Percentiles rank a stretch among this genome's conserved stretches.
phyloP scores from a whole-genome alignment of 2,797 vertebrate genomes.

The Enteromius radiatus region DNA sequence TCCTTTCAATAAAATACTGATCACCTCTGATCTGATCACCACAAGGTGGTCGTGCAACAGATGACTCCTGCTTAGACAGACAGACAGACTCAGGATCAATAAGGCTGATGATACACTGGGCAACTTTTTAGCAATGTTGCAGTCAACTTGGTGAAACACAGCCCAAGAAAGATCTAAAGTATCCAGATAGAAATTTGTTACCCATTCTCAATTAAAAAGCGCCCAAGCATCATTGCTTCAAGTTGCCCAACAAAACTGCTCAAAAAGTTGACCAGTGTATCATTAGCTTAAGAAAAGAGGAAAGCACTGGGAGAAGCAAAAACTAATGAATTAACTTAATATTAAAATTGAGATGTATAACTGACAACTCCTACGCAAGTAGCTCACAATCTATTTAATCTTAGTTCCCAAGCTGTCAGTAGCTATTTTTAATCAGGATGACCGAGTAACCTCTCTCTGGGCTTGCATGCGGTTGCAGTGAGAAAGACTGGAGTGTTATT shows the following conservation, averaged over 20 bases:
- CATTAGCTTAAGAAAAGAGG: background rate
- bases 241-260: too few relatives aligned
- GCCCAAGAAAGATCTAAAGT: too few relatives aligned
- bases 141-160: too few relatives aligned
- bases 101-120: too few relatives aligned
- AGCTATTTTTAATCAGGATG: background rate
- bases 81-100: background rate
- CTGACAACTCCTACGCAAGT: background rate
- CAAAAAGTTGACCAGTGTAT: too few relatives aligned
- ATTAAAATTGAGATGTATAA: too few relatives aligned
- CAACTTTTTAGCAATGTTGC: too few relatives aligned
- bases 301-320: too few relatives aligned
- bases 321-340: background rate
- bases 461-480: background rate
- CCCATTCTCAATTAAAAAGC: too few relatives aligned
- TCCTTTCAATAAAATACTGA: constrained; percentile 24
- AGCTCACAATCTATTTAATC: background rate
- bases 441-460: background rate
- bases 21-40: constrained; percentile 34
- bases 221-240: too few relatives aligned
- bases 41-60: constrained; percentile 30
- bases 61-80: constrained; percentile 31
- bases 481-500: background rate
- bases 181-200: too few relatives aligned
- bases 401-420: background rate